Evolutionary conservation across 92 coral and sea anemone genomes (phyloP).

Genomic region (Epizoanthus ramosus): DNA sequence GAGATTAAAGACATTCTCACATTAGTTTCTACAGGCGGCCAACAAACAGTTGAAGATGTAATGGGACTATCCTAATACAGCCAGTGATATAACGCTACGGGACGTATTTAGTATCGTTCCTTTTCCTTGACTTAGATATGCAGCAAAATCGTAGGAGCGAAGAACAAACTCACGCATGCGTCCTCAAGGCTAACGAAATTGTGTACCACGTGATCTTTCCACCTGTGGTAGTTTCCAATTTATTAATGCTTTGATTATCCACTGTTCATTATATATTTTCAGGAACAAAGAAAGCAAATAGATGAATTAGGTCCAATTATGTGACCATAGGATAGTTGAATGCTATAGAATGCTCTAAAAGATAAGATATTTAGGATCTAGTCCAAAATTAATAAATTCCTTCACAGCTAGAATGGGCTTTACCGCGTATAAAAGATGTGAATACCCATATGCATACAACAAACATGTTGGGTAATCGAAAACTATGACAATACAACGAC

Average conservation of each 20-base stretch:
- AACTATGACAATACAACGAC: neutral
- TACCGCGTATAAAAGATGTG: neutral
- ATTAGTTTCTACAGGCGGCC: too few species aligned
- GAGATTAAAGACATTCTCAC: too few species aligned
- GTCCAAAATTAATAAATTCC: neutral
- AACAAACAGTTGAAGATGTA: too few species aligned
- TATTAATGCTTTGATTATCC: neutral
- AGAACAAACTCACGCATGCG: neutral
- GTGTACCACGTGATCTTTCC: constrained; percentile 7
- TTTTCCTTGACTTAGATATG: too few species aligned
- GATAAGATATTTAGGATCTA: neutral
- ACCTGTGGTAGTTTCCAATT: neutral
- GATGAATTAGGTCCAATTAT: neutral
- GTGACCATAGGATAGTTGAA: neutral
- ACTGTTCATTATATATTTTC: neutral
- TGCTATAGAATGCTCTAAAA: neutral
- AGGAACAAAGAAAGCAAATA: neutral
- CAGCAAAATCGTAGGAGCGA: neutral
- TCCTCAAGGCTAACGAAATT: neutral
- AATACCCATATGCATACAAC: constrained; percentile 6
- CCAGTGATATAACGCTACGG: too few species aligned
- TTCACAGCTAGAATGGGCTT: neutral
- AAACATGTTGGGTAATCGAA: constrained; percentile 2
- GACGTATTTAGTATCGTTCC: too few species aligned
- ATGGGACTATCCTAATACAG: too few species aligned